A percentile compares a stretch with the other conserved stretches of the same genome.
phyloP scores from a whole-genome alignment of 2,888 invertebrate genomes.

The Empis livida region DNA sequence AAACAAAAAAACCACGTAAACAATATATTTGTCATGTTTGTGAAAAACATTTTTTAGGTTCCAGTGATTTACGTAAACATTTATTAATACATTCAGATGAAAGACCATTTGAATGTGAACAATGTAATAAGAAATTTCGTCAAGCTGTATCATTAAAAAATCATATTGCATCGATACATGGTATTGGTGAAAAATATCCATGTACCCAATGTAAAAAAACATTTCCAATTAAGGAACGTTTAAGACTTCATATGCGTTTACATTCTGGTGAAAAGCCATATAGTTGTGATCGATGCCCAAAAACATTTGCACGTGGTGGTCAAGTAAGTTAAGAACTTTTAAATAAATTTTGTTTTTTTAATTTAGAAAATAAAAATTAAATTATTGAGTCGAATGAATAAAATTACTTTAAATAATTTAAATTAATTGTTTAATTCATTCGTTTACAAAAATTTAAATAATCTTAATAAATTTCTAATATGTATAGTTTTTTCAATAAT shows the following conservation, averaged over 20 bases:
- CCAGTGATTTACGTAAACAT: slow-evolving; percentile 54
- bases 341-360: background rate
- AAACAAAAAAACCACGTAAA: slow-evolving; percentile 17
- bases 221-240: slow-evolving; percentile 62
- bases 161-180: slow-evolving; percentile 39
- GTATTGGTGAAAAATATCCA: slow-evolving; percentile 39
- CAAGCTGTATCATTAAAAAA: slow-evolving; percentile 51
- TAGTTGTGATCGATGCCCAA: slow-evolving; percentile 47
- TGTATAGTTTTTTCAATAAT: too few relatives aligned
- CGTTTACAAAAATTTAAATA: too few relatives aligned
- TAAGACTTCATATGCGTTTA: slow-evolving; percentile 56
- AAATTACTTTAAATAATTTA: too few relatives aligned
- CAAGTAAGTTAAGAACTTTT: slow-evolving; percentile 43
- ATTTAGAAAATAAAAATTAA: too few relatives aligned
- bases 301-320: slow-evolving; percentile 58
- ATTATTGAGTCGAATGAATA: too few relatives aligned
- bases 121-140: slow-evolving; percentile 50
- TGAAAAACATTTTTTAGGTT: slow-evolving; percentile 47
- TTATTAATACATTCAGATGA: slow-evolving; percentile 51
- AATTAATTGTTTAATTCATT: too few relatives aligned
- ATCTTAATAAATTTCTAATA: too few relatives aligned
- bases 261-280: slow-evolving; percentile 62
- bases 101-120: slow-evolving; percentile 47
- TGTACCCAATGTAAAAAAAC: slow-evolving; percentile 64
- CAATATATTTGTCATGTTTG: slow-evolving; percentile 48